Conservation (phyloP, 2,113 vertebrate species). For the Taurulus bubalis region DNA sequence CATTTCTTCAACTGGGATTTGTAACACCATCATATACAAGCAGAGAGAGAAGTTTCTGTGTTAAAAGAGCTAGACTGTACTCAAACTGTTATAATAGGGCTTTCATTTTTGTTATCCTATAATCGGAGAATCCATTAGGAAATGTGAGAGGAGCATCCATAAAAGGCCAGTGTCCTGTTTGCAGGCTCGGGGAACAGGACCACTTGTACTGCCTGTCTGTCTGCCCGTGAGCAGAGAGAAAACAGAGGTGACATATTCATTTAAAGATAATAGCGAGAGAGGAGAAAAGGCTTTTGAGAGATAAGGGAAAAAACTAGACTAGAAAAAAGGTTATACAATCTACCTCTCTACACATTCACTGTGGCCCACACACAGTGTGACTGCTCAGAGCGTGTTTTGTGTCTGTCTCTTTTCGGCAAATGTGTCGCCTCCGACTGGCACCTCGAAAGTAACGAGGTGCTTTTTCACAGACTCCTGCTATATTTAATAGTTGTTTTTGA, state of each 20-base stretch:
- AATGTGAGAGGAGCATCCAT: conserved; percentile 44
- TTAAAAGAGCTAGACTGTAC: conserved; percentile 4
- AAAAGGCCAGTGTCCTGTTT: conserved; percentile 51
- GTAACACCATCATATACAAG: conserved; percentile 2
- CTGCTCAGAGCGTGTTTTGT: not conserved
- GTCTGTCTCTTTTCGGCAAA: conserved; percentile 20
- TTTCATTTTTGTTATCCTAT: conserved; percentile 45
- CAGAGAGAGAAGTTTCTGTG: not conserved
- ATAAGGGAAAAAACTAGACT: conserved; percentile 2
- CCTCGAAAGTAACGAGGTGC: conserved; percentile 3
- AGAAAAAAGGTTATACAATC: conserved; percentile 21
- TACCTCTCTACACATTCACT: conserved; percentile 13
- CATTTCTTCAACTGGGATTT: not conserved
- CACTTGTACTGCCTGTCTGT: conserved; percentile 27
- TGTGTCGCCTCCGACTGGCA: not conserved
- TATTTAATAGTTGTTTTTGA: conserved; percentile 6
- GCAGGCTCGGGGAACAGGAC: conserved; percentile 35
- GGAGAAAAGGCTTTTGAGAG: conserved; percentile 12
- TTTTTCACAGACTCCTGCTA: conserved; percentile 10
- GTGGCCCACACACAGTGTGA: conserved; percentile 13
- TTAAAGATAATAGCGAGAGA: conserved; percentile 18
- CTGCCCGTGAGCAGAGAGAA: conserved; percentile 10
- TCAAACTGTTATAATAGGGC: conserved; percentile 31
- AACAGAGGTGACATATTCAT: conserved; percentile 30
- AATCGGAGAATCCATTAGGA: conserved; percentile 55